Evolutionary conservation across 2,797 vertebrate genomes (phyloP).

Genomic region (Paramormyrops hopkinsi): DNA sequence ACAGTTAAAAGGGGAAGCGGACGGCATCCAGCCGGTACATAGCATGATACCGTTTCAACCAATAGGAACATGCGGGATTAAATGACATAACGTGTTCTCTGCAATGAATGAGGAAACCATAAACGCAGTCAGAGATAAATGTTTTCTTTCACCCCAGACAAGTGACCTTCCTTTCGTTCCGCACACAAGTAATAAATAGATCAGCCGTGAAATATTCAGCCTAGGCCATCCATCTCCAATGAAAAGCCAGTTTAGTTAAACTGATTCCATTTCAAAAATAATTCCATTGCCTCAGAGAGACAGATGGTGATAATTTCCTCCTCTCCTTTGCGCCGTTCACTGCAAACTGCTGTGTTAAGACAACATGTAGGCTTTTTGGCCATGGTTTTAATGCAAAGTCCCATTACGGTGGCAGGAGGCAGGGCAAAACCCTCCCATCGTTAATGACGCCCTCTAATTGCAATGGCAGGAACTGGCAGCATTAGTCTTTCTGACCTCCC

Average conservation of each 20-base stretch:
- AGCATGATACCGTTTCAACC: not conserved
- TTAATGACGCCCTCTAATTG: not conserved
- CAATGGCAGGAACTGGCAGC: not conserved
- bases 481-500: not conserved
- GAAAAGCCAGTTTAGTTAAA: constrained; percentile 32
- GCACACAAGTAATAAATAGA: constrained; percentile 28
- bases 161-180: constrained; percentile 41
- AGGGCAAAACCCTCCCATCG: not conserved
- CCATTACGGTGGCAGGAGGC: not conserved
- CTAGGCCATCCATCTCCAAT: constrained; percentile 43
- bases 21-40: not conserved
- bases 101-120: not conserved
- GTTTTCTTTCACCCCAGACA: constrained; percentile 27
- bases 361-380: not conserved
- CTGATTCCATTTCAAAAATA: constrained; percentile 31
- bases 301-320: constrained; percentile 35
- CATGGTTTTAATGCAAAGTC: not conserved
- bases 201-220: constrained; percentile 46
- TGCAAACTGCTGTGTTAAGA: not conserved
- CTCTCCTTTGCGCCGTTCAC: not conserved
- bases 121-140: not conserved
- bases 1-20: not conserved
- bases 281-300: constrained; percentile 40
- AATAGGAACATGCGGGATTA: not conserved
- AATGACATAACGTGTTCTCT: not conserved